These are phyloP conservation scores for Colinus virginianus DNA, from an alignment of 2,113 vertebrate species.

Conservation along the genomic window DNA sequence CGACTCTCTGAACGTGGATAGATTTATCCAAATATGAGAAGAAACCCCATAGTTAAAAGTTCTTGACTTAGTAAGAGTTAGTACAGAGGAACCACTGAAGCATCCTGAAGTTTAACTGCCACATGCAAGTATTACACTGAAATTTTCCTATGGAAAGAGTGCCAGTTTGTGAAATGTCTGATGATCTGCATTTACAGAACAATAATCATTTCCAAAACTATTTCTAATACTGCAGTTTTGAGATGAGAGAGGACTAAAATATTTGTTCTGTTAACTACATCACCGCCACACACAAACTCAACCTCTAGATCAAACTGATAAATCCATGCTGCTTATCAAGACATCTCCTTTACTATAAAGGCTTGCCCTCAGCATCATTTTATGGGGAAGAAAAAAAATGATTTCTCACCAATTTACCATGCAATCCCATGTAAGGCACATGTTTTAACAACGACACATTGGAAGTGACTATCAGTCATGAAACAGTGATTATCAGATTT, in stretches of 20 bases:
- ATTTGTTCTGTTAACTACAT: not conserved
- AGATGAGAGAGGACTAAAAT: not conserved
- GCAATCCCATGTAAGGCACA: not conserved
- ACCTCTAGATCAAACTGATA: not conserved
- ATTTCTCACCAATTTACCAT: not conserved
- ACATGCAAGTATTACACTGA: not conserved
- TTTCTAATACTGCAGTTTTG: not conserved
- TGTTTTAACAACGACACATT: not conserved
- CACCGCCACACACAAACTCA: not conserved
- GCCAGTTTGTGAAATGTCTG: not conserved
- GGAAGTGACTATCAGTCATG: not conserved
- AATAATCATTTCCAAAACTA: not conserved
- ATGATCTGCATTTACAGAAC: not conserved
- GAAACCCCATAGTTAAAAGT: not conserved
- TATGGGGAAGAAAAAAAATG: not conserved
- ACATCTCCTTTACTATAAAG: not conserved
- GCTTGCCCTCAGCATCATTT: not conserved
- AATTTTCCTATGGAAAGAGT: not conserved
- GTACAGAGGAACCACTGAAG: not conserved
- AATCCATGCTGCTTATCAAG: not conserved
- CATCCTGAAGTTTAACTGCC: not conserved
- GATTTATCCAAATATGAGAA: not conserved
- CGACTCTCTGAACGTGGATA: not conserved
- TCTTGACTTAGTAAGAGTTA: not conserved
- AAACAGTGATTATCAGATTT: not conserved